These are phyloP conservation scores for Nyctereutes procyonoides DNA, from an alignment of 2,113 vertebrate species.

Conservation along the genomic window DNA sequence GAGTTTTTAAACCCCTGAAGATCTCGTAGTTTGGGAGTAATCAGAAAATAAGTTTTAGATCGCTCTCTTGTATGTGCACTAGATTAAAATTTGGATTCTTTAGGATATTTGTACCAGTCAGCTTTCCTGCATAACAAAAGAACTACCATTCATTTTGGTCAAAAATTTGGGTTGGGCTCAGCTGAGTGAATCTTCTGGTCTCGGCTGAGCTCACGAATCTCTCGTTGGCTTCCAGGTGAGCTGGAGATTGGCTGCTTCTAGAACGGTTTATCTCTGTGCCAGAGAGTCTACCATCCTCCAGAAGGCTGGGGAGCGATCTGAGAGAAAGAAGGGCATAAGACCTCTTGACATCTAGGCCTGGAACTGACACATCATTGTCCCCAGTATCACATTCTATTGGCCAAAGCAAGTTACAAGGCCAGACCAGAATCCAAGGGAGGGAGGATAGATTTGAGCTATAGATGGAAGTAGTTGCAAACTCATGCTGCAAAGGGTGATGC, in stretches of 20 bases:
- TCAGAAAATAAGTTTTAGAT: background rate
- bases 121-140: background rate
- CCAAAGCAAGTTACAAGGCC: background rate
- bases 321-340: background rate
- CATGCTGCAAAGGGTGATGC: rapidly evolving
- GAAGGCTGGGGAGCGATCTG: background rate
- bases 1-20: background rate
- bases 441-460: rapidly evolving
- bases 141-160: background rate
- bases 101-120: background rate
- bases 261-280: background rate
- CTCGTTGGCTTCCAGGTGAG: background rate
- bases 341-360: background rate
- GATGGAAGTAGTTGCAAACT: too few species aligned
- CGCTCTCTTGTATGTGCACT: background rate
- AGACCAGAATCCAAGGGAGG: background rate
- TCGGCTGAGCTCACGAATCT: background rate
- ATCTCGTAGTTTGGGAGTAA: background rate
- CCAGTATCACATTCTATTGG: background rate
- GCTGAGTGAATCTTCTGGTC: background rate
- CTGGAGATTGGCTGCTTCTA: background rate
- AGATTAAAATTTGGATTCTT: background rate
- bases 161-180: background rate
- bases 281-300: rapidly evolving
- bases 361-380: background rate